Evolutionary conservation across 2,797 vertebrate genomes (phyloP).

Genomic region (Falco peregrinus): DNA sequence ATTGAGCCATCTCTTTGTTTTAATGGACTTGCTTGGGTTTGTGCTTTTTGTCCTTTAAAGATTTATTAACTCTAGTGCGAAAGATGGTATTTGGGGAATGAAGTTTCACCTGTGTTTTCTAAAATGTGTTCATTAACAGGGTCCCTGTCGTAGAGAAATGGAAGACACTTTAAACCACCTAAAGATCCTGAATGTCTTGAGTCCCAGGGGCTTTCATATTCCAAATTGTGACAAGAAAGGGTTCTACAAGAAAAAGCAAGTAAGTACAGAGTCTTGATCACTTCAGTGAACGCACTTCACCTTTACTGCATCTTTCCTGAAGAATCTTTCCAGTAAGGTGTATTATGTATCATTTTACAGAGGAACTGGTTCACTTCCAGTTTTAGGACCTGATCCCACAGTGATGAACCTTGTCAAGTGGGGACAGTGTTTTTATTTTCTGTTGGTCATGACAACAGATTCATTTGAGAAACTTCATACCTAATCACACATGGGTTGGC

Average conservation of each 20-base stretch:
- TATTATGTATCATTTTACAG: not conserved
- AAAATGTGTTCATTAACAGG: conserved; percentile 73
- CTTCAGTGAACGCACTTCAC: not conserved
- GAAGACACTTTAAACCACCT: conserved; percentile 89
- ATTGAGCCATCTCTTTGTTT: not conserved
- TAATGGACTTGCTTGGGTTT: not conserved
- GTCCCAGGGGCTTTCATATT: conserved; percentile 89
- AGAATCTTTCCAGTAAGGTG: not conserved
- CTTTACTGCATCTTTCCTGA: not conserved
- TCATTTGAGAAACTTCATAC: conserved; percentile 41
- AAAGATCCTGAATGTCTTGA: conserved; percentile 89
- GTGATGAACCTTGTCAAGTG: conserved; percentile 3
- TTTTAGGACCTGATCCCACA: not conserved
- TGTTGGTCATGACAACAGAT: conserved; percentile 52
- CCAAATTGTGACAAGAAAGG: conserved; percentile 98
- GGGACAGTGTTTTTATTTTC: conserved; percentile 55
- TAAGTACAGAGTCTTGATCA: conserved; percentile 66
- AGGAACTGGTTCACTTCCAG: not conserved
- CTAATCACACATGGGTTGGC: conserved; percentile 27
- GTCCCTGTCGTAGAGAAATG: conserved; percentile 93
- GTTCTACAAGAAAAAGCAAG: conserved; percentile 98
- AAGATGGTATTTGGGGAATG: not conserved
- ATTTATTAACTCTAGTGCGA: not conserved
- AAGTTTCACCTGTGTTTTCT: conserved; percentile 10
- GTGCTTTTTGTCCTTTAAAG: not conserved